phyloP scores from a whole-genome alignment of 2,113 vertebrate genomes.

The Aegotheles bennettii region DNA sequence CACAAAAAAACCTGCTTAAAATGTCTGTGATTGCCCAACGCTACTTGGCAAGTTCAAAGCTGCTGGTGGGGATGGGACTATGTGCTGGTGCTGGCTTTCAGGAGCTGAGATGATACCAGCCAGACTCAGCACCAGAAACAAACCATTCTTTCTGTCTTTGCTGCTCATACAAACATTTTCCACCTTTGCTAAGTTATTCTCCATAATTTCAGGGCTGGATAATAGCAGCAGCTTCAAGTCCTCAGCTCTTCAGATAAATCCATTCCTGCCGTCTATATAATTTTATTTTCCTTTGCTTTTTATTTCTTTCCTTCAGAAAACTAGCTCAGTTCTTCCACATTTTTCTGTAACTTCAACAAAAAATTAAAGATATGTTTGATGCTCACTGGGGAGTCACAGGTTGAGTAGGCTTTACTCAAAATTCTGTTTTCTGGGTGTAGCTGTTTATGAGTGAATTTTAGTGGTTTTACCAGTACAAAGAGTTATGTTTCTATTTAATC shows the following conservation, averaged over 20 bases:
- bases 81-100: neutral
- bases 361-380: neutral
- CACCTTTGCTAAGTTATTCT: neutral
- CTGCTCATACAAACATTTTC: neutral
- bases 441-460: neutral
- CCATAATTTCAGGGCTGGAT: neutral
- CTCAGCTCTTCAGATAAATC: neutral
- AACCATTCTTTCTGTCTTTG: neutral
- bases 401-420: neutral
- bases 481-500: neutral
- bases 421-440: neutral
- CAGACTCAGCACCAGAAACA: neutral
- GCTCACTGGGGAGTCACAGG: accelerated
- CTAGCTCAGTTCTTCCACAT: neutral
- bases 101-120: neutral
- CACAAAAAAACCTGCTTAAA: neutral
- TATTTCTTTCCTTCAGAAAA: neutral
- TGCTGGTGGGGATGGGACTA: neutral
- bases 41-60: neutral
- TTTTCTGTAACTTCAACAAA: neutral
- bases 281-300: neutral
- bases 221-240: neutral
- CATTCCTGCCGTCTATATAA: neutral
- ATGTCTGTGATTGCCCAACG: neutral
- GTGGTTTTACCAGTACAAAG: neutral